A percentile compares a stretch with the other conserved stretches of the same genome.
These are phyloP conservation scores for Toxotes lorentzi DNA, from an alignment of 2,797 vertebrate genomes.

Conservation along the genomic window DNA sequence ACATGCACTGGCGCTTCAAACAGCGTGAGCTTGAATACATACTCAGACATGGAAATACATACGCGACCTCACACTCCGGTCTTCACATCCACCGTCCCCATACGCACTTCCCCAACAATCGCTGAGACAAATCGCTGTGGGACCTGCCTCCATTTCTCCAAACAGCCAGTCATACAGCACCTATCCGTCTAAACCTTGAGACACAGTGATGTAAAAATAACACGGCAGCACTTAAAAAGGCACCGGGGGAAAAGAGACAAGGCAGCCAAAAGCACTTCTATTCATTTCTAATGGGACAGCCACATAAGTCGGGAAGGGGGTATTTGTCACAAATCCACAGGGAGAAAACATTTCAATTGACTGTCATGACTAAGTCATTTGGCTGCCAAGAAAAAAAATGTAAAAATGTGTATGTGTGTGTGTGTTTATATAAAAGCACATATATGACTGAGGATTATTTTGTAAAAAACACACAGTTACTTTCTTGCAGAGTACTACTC, in stretches of 20 bases:
- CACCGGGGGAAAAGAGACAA: slow-evolving; percentile 66
- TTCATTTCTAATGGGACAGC: slow-evolving; percentile 77
- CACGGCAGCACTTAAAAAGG: slow-evolving; percentile 76
- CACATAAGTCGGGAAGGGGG: slow-evolving; percentile 48
- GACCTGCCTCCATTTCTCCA: slow-evolving; percentile 63
- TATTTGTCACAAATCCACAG: slow-evolving; percentile 69
- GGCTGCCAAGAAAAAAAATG: slow-evolving; percentile 45
- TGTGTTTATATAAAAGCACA: background rate
- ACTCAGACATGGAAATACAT: slow-evolving; percentile 42
- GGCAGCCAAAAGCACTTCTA: slow-evolving; percentile 76
- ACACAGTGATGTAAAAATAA: slow-evolving; percentile 78
- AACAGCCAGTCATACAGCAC: slow-evolving; percentile 65
- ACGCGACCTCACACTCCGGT: slow-evolving; percentile 52
- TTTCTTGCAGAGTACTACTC: background rate
- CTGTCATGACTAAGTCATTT: slow-evolving; percentile 59
- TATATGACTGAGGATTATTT: background rate
- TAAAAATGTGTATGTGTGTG: too few relatives aligned
- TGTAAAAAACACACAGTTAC: background rate
- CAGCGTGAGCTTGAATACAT: slow-evolving; percentile 17
- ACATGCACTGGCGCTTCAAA: slow-evolving; percentile 7
- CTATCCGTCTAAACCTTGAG: slow-evolving; percentile 72
- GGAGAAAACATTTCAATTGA: slow-evolving; percentile 62
- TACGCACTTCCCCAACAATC: slow-evolving; percentile 46
- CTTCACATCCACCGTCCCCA: slow-evolving; percentile 37
- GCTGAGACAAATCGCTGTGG: slow-evolving; percentile 70